phyloP scores from a whole-genome alignment of 2,797 vertebrate species.

The Protosalanx chinensis region DNA sequence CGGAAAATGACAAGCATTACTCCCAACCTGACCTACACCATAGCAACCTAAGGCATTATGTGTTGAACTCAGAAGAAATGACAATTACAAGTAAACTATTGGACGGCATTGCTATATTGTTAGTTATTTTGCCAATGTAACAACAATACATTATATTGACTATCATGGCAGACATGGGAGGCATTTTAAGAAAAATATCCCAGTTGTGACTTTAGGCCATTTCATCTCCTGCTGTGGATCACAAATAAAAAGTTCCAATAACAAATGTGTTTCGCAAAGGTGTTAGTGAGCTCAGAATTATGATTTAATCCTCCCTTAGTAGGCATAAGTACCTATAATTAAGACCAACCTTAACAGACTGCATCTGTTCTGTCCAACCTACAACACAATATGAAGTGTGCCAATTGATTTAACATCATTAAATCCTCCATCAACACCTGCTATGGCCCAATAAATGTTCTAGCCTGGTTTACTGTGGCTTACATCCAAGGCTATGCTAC shows the following conservation, averaged over 20 bases:
- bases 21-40: no score
- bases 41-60: no score
- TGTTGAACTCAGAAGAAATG: no score
- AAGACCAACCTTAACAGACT: conserved; percentile 50
- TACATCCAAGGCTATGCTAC: conserved; percentile 62
- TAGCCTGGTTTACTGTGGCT: conserved; percentile 64
- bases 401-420: conserved; percentile 66
- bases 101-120: no score
- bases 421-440: conserved; percentile 66
- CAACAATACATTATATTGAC: no score
- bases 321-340: no score
- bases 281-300: background rate
- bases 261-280: background rate
- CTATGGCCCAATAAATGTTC: conserved; percentile 33
- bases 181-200: no score
- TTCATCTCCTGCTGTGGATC: background rate
- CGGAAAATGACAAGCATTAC: background rate
- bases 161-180: no score
- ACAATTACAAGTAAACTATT: no score
- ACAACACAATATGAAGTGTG: conserved; percentile 49
- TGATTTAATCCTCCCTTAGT: no score
- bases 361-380: conserved; percentile 39
- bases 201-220: background rate
- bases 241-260: background rate
- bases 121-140: no score